Percentiles rank a stretch among this genome's conserved stretches.
Evolutionary conservation across 2,797 vertebrate genomes (phyloP).

Genomic region (Coluber constrictor): DNA sequence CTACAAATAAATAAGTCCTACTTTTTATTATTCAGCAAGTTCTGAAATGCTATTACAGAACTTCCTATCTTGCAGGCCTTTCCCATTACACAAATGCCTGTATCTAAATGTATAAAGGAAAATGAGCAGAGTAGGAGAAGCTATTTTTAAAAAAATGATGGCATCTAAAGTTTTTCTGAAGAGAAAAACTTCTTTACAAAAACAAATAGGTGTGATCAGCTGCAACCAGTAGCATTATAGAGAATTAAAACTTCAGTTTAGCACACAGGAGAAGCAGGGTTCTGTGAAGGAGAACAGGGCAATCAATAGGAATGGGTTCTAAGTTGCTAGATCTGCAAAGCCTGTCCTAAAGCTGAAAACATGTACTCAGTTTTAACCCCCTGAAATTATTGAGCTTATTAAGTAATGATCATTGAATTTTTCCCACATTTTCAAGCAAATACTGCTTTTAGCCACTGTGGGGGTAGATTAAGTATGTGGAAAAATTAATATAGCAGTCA

Average conservation of each 20-base stretch:
- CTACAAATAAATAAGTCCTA: background rate
- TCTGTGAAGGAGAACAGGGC: background rate
- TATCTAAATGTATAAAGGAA: background rate
- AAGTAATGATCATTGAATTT: background rate
- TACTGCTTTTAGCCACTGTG: constrained; percentile 7
- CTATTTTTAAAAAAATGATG: background rate
- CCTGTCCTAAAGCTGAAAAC: background rate
- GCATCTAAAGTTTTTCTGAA: background rate
- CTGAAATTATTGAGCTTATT: background rate
- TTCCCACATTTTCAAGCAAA: background rate
- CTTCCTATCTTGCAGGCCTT: background rate
- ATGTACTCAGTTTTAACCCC: background rate
- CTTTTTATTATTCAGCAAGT: background rate
- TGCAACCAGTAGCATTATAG: background rate
- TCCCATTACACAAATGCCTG: background rate
- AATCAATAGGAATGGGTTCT: background rate
- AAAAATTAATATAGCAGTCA: constrained; percentile 13
- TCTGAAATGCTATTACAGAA: background rate
- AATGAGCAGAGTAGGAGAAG: background rate
- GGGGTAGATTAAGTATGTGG: constrained; percentile 1
- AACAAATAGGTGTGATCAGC: background rate
- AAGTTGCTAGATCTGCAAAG: background rate
- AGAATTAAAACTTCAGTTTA: background rate
- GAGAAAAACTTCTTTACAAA: background rate
- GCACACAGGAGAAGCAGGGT: too few species aligned